Evolutionary conservation across 2,797 vertebrate genomes (phyloP), one percentile per base, ranked within the genome.

Genomic region (Todus mexicanus): DNA sequence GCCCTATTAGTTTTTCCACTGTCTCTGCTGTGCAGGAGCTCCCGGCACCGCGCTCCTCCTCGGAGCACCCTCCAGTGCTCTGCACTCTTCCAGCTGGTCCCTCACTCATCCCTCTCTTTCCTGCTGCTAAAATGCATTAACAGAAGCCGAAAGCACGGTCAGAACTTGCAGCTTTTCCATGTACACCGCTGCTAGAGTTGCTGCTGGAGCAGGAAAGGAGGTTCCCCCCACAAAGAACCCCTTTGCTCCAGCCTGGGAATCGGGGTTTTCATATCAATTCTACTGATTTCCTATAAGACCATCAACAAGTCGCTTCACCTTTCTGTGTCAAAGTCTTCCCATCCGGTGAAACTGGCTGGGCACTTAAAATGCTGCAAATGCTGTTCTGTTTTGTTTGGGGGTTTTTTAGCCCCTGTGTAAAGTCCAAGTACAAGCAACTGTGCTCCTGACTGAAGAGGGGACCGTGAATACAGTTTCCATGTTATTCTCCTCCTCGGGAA

Each of bases 111-210:
- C 57, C 35, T 38, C 40, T 27, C n/a, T 25, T 42, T 57, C 77
- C 75, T 27, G 43, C 47, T 75, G 76, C 68, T 47, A 9, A 83
- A 76, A 51, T 12, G 10, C 84, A 14, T 10, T 13, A 12, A 9
- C 15, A 60, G 51, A 68, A 47, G 38, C 19, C 0, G 2, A 26
- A 53, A 54, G 35, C 25, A 23, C 2, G 7, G 50, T 15, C 83
- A 47, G 63, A 22, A 20, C 23, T 51, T 13, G 4, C 63, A 75
- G 47, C 29, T 78, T 37, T 53, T 48, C 87, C 65, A 22, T 8
- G 5, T 3, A 4, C 4, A 1, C 0, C 0, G 27, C 43, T 40
- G 38, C 53, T 26, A 15, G 54, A 89, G 74, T 4, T 43, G 43
- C 76, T 2, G 0, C 12, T 29, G 5, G 60, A 54, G 12, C 4